These are phyloP conservation scores for Nasonovia ribisnigri DNA, from an alignment of 2,888 invertebrate genomes.

Conservation along the genomic window DNA sequence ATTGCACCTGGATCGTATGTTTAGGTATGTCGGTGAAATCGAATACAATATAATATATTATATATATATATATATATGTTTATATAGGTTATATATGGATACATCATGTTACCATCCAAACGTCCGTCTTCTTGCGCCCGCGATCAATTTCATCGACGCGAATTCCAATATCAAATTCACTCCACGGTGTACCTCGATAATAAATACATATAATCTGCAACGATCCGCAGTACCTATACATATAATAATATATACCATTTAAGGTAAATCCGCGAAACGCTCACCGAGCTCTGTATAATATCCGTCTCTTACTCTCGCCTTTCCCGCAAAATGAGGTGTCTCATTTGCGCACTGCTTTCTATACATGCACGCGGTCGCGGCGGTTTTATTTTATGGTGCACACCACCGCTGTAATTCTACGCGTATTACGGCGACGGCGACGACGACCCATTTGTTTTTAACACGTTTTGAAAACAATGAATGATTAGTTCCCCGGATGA, in stretches of 20 bases:
- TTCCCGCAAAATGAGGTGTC: background rate
- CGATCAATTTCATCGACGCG: background rate
- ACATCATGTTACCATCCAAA: background rate
- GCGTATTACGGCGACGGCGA: background rate
- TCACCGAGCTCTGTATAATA: background rate
- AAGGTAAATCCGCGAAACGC: constrained; percentile 40
- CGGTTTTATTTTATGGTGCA: background rate
- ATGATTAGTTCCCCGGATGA: background rate
- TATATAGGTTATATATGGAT: background rate
- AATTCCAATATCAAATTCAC: background rate
- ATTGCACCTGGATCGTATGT: background rate
- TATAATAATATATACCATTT: constrained; percentile 1
- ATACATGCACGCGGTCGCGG: background rate
- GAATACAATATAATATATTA: background rate
- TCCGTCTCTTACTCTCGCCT: constrained; percentile 22
- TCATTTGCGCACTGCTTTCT: constrained; percentile 30
- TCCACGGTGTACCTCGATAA: background rate
- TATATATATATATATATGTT: too few species aligned
- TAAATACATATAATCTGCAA: background rate
- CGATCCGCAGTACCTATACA: background rate
- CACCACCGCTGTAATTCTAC: background rate
- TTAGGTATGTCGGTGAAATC: constrained; percentile 36
- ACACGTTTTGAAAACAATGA: constrained; percentile 34
- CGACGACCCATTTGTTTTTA: constrained; percentile 15
- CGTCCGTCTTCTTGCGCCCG: constrained; percentile 23